phyloP scores from a whole-genome alignment of 2,113 vertebrate species.

The Scolopax mira region DNA sequence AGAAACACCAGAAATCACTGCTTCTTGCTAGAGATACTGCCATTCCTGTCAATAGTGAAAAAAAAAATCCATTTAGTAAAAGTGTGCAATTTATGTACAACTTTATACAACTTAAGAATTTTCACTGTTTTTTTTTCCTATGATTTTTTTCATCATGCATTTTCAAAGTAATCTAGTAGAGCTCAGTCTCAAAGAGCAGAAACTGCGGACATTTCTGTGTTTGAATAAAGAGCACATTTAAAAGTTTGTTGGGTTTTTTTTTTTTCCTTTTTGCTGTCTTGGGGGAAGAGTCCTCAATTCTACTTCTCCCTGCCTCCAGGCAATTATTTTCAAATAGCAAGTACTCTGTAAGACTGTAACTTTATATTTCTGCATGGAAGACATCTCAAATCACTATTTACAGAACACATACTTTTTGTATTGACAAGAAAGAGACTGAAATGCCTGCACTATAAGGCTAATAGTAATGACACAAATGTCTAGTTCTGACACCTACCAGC shows the following conservation, averaged over 20 bases:
- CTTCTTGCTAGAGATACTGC: background rate
- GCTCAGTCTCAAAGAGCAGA: background rate
- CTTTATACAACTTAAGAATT: background rate
- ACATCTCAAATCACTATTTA: background rate
- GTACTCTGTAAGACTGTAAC: background rate
- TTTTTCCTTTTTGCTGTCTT: background rate
- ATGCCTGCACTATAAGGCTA: background rate
- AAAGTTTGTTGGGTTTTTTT: background rate
- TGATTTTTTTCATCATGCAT: background rate
- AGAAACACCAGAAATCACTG: background rate
- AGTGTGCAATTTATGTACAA: background rate
- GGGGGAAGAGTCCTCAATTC: background rate
- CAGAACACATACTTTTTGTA: background rate
- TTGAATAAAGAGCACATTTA: background rate
- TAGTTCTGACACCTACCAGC: background rate
- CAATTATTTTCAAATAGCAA: background rate
- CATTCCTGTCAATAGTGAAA: background rate
- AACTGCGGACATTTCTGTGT: background rate
- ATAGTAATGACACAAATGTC: fast-evolving
- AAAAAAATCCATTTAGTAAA: background rate
- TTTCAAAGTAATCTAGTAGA: background rate
- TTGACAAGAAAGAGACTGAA: background rate
- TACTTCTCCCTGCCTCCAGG: background rate
- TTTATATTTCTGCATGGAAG: background rate
- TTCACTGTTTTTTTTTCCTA: background rate